Evolutionary conservation across 2,113 vertebrate species (phyloP), one percentile per base, ranked within the genome.

Genomic region (Verasper variegatus): DNA sequence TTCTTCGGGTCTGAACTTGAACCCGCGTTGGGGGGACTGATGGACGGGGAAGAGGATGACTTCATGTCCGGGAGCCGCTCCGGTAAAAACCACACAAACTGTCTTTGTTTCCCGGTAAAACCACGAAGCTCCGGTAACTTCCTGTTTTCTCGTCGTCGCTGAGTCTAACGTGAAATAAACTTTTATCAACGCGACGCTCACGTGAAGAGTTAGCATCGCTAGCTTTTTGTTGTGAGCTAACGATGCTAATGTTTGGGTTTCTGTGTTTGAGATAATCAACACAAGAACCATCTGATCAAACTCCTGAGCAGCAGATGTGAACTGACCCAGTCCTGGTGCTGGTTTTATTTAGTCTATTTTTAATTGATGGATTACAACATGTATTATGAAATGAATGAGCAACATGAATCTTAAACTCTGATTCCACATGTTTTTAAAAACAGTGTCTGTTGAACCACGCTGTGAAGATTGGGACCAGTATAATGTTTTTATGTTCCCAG

Each of bases 41-140:
- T 95, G 94, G 92, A 94, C 81, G 92, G 86, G 62, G 94, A 91
- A 49, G 94, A 92, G 37, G 93, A 94, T 37, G 94, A 94, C 14
- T 88, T 93, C 66, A 68, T 87, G 86, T 67, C 94, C 75, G 92
- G 74, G 61, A 90, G 17, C 74, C 90, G 70, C 49, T 94, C 92
- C 40, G 93, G 94, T 94, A 89, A 76, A 9, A 11, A 1, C 2
- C 5, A 18, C 27, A 54, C 51, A 54, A 54, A 54, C 20, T n/a
- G 20, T 3, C 51, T 20, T 54, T 15, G 51, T 20, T 20, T 54
- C 20, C 20, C 20, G 18, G 8, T n/a, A 8, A 54, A 54, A 20
- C 51, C 6, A 9, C 51, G 9, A n/a, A 7, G 8, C 51, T 9
- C 7, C 51, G 20, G 18, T 7, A 10, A 54, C 51, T 15, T 52